Base-by-base conservation (phyloP, 2,888 invertebrate species). In the Cremastinae sp. region DNA sequence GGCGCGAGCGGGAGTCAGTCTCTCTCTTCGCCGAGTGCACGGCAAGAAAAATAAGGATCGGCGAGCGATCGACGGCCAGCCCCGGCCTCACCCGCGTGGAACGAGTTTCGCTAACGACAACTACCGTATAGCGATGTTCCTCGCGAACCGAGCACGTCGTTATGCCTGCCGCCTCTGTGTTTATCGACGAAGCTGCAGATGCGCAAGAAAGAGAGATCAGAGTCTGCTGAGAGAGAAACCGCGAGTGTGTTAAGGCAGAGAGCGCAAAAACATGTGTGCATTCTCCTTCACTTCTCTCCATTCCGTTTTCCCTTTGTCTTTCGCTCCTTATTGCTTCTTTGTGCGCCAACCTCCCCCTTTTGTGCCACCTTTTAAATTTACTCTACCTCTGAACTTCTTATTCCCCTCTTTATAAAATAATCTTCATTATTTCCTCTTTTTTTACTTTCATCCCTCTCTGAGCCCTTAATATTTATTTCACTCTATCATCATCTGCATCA, bases 61-160 rank as follows among this genome's bases (percentile, higher is more conserved):
- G 82, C 80, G 80, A 80, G 79, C 80, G 82, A 81, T 69, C 80
- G 83, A 82, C 76, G 28, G 5, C 28, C 28, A 28, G 5, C 28
- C 28, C 28, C 78, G 78, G 79, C 79, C 79, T 76, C 79, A 78
- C 78, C 79, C 74, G n/a, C n/a, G 34, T 54, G 78, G 80, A 85
- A 86, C 84, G 82, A 82, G 86, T 85, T 84, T 84, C 78, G 81
- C 83, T 80, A 82, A 81, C 80, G 82, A 80, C 80, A 82, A 85
- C 85, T 84, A 82, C 84, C 79, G 79, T 80, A 79, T 79, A 74
- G 49, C 34, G 18, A 49, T 28, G 36, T 36, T n/a, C 16, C 18
- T 34, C 12, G 49, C 49, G 49, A 47, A 36, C 58, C 22, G 58
- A 58, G 49, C 41, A 56, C 56, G 36, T 66, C 56, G 56, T 66